Evolutionary conservation across 2,113 vertebrate genomes (phyloP).

Genomic region (Nycticebus coucang): DNA sequence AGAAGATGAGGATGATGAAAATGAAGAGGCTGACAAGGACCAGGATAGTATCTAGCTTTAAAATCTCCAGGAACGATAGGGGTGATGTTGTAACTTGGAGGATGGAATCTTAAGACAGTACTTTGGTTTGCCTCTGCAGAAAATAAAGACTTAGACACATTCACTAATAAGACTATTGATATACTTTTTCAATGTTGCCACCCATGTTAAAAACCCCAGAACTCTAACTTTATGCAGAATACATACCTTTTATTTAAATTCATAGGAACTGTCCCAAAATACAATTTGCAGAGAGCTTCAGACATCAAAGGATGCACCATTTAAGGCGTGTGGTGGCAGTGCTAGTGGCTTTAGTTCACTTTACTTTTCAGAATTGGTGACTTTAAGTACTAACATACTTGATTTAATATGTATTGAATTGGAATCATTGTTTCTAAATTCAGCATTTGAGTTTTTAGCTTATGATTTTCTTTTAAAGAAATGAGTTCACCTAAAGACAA

Average conservation of each 20-base stretch:
- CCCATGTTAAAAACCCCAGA: constrained; percentile 67
- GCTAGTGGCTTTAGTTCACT: constrained; percentile 65
- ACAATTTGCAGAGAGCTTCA: constrained; percentile 76
- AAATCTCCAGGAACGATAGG: constrained; percentile 48
- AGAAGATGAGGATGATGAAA: constrained; percentile 86
- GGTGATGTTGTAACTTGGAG: neutral
- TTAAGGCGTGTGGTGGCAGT: constrained; percentile 69
- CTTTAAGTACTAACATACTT: constrained; percentile 79
- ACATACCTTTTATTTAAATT: constrained; percentile 77
- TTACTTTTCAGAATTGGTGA: constrained; percentile 68
- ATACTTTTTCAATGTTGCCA: constrained; percentile 76
- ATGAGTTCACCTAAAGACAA: constrained; percentile 16
- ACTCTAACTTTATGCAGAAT: constrained; percentile 70
- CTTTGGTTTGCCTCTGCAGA: constrained; percentile 70
- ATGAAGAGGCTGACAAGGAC: constrained; percentile 71
- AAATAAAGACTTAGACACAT: constrained; percentile 71
- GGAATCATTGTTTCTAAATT: constrained; percentile 76
- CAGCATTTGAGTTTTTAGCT: constrained; percentile 45
- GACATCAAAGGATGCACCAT: constrained; percentile 20
- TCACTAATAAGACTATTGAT: constrained; percentile 69
- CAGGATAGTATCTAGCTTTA: constrained; percentile 58
- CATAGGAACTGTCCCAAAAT: constrained; percentile 69
- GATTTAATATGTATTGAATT: constrained; percentile 79
- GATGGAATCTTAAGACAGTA: constrained; percentile 53
- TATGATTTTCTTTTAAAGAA: constrained; percentile 48